A percentile compares a stretch with the other conserved stretches of the same genome.
These are phyloP conservation scores for Micropterix aruncella DNA, from an alignment of 2,888 invertebrate genomes.

Conservation along the genomic window DNA sequence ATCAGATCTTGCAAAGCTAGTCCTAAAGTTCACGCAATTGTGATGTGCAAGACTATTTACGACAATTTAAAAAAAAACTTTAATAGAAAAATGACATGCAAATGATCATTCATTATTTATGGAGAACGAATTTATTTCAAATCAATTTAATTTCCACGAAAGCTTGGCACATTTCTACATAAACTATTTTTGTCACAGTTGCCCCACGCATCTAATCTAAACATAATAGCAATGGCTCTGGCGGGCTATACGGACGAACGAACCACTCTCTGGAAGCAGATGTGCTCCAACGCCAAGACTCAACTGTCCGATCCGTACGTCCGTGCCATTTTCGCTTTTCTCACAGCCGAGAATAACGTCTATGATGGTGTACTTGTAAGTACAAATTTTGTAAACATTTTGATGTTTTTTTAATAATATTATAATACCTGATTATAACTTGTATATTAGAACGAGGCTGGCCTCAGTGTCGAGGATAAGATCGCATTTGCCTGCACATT, in stretches of 20 bases:
- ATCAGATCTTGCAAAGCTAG: too few species aligned
- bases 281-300: conserved; percentile 55
- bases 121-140: too few species aligned
- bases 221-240: conserved; percentile 33
- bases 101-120: too few species aligned
- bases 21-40: too few species aligned
- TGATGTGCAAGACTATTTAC: too few species aligned
- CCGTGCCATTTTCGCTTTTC: conserved; percentile 79
- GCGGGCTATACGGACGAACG: conserved; percentile 80
- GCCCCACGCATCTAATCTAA: conserved; percentile 7
- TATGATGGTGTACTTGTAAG: conserved; percentile 65
- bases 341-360: conserved; percentile 64
- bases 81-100: too few species aligned
- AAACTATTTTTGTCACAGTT: too few species aligned
- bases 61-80: too few species aligned
- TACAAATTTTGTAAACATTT: conserved; percentile 2
- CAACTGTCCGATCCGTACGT: conserved; percentile 84
- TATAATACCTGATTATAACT: conserved; percentile 7
- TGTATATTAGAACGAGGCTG: conserved; percentile 54
- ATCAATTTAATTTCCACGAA: too few species aligned
- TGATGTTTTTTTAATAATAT: conserved; percentile 7
- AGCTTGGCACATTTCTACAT: too few species aligned
- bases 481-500: conserved; percentile 86
- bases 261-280: conserved; percentile 63
- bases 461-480: conserved; percentile 74